A percentile compares a stretch with the other conserved stretches of the same genome.
phyloP scores from a whole-genome alignment of 2,113 vertebrate species.

The Nasalis larvatus region DNA sequence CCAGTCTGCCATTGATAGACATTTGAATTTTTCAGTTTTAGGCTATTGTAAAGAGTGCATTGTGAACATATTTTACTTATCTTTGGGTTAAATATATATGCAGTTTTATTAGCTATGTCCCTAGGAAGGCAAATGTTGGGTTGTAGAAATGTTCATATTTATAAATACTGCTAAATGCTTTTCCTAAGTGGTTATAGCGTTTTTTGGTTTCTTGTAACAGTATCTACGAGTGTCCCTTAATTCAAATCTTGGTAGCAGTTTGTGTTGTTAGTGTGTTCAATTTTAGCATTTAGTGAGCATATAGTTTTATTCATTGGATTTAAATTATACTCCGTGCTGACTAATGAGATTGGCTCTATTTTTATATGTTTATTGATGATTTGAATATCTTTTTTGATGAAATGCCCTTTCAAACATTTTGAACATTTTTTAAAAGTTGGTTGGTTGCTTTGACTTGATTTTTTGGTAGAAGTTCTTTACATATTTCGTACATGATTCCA shows the following conservation, averaged over 20 bases:
- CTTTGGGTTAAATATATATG: neutral
- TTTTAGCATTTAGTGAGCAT: neutral
- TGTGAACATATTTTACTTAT: neutral
- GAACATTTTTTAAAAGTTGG: neutral
- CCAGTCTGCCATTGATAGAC: neutral
- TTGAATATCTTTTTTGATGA: neutral
- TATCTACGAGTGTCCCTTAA: neutral
- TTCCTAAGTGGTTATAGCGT: neutral
- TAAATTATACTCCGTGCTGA: neutral
- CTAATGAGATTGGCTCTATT: neutral
- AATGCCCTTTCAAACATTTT: neutral
- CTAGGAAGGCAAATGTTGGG: neutral
- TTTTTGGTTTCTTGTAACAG: neutral
- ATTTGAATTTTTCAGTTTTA: neutral
- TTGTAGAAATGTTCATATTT: neutral
- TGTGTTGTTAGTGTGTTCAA: neutral
- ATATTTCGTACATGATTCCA: neutral
- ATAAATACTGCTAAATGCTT: neutral
- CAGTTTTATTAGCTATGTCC: neutral
- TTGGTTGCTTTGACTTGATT: neutral
- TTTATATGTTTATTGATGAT: neutral
- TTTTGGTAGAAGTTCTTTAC: neutral
- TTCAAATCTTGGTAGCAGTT: neutral
- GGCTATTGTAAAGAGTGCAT: neutral
- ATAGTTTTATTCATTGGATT: neutral